A percentile compares a stretch with the other conserved stretches of the same genome.
Conservation (phyloP, 1,140 invertebrate species). For the Periplaneta americana region DNA sequence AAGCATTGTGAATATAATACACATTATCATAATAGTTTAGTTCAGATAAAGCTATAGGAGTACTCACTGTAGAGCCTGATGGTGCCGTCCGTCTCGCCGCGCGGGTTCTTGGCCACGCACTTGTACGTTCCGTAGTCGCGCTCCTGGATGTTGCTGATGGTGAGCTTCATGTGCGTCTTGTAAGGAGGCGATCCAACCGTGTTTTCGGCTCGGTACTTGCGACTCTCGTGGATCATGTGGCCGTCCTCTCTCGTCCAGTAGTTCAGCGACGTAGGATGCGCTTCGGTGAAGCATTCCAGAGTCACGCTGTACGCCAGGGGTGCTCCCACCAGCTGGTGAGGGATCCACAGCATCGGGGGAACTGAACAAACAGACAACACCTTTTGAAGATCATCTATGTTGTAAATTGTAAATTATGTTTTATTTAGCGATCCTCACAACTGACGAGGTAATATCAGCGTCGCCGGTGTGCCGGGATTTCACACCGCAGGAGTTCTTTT, state of each 20-base stretch:
- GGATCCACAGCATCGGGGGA: conserved; percentile 85
- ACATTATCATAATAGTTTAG: too few species aligned
- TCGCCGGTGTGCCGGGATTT: too few species aligned
- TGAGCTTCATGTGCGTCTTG: conserved; percentile 78
- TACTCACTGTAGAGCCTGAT: conserved; percentile 87
- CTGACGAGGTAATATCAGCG: too few species aligned
- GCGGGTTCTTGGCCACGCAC: conserved; percentile 88
- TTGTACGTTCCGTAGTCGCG: conserved; percentile 77
- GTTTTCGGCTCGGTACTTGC: conserved; percentile 67
- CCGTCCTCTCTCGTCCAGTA: conserved; percentile 86
- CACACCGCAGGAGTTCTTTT: too few species aligned
- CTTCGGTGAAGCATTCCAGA: conserved; percentile 84
- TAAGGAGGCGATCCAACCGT: conserved; percentile 62
- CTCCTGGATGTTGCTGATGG: conserved; percentile 66
- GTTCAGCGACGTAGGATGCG: conserved; percentile 84
- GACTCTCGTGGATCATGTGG: conserved; percentile 81
- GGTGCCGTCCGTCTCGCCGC: conserved; percentile 86
- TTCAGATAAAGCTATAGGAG: too few species aligned
- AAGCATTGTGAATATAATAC: too few species aligned
- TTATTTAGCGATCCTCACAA: too few species aligned
- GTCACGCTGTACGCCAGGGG: conserved; percentile 74
- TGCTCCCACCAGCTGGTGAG: conserved; percentile 82
- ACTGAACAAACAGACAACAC: conserved; percentile 53
- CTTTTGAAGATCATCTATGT: too few species aligned
- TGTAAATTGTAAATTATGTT: too few species aligned